phyloP scores from a whole-genome alignment of 1,140 invertebrate species.

The Melipona quadrifasciata region DNA sequence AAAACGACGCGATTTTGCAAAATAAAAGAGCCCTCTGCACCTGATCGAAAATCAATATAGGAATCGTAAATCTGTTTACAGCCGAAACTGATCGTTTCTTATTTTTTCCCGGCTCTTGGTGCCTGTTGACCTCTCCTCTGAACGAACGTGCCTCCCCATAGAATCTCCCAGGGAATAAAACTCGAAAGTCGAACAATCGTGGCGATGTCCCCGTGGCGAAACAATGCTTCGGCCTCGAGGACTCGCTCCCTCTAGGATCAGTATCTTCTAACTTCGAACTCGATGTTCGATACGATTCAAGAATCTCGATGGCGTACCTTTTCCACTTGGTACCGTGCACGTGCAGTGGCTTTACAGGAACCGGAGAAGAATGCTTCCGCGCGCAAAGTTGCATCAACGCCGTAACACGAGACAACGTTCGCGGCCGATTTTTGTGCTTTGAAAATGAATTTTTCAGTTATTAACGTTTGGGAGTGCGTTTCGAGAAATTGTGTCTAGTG shows the following conservation, averaged over 20 bases:
- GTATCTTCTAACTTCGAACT: constrained; percentile 23
- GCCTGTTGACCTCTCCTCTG: not conserved
- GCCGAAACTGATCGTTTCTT: constrained; percentile 19
- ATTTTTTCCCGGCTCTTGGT: constrained; percentile 47
- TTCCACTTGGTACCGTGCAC: too few species aligned
- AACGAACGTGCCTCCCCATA: constrained; percentile 11
- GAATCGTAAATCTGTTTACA: constrained; percentile 59
- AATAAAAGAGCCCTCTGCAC: constrained; percentile 48
- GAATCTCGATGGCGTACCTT: not conserved
- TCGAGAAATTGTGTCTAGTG: too few species aligned
- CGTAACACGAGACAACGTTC: too few species aligned
- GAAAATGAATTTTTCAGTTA: too few species aligned
- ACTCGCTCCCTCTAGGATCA: constrained; percentile 10
- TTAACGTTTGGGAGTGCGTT: too few species aligned
- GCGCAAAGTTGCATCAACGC: too few species aligned
- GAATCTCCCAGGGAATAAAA: constrained; percentile 41
- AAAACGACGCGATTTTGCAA: constrained; percentile 57
- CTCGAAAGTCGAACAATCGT: not conserved
- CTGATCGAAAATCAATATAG: constrained; percentile 62
- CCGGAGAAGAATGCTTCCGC: too few species aligned
- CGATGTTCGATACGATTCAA: constrained; percentile 8
- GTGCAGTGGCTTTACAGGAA: too few species aligned
- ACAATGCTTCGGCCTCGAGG: constrained; percentile 19
- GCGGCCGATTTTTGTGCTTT: too few species aligned
- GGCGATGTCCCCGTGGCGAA: constrained; percentile 10